A percentile compares a stretch with the other conserved stretches of the same genome.
Evolutionary conservation across 2,888 invertebrate genomes (phyloP).

Genomic region (Hyposoter didymator): DNA sequence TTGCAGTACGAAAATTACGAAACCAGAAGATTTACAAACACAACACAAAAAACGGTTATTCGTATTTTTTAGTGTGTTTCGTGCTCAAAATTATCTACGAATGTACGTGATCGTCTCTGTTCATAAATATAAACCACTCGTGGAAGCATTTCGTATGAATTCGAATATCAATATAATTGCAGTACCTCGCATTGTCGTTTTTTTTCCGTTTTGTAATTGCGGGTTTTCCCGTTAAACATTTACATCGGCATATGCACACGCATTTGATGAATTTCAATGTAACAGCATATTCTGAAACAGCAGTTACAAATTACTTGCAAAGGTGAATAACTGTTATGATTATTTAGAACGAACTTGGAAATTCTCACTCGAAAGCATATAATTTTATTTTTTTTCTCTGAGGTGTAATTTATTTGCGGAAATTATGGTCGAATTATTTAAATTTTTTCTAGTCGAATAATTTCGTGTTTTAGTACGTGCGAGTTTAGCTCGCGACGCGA

Average conservation of each 20-base stretch:
- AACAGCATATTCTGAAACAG: background rate
- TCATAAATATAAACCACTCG: background rate
- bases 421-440: background rate
- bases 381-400: background rate
- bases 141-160: background rate
- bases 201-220: background rate
- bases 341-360: background rate
- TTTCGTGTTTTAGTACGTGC: slow-evolving; percentile 32
- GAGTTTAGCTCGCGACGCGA: slow-evolving; percentile 38
- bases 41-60: background rate
- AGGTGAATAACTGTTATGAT: background rate
- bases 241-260: background rate
- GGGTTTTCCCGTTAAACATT: background rate
- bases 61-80: background rate
- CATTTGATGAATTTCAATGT: background rate
- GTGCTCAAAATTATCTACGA: background rate
- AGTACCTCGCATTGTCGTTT: background rate
- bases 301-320: background rate
- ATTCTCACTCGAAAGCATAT: background rate
- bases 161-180: background rate
- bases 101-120: background rate
- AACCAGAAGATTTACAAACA: background rate
- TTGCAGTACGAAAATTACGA: background rate
- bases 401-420: background rate
- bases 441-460: slow-evolving; percentile 23